Base-by-base conservation (phyloP, 2,113 vertebrate species). In the Prietella phreatophila region DNA sequence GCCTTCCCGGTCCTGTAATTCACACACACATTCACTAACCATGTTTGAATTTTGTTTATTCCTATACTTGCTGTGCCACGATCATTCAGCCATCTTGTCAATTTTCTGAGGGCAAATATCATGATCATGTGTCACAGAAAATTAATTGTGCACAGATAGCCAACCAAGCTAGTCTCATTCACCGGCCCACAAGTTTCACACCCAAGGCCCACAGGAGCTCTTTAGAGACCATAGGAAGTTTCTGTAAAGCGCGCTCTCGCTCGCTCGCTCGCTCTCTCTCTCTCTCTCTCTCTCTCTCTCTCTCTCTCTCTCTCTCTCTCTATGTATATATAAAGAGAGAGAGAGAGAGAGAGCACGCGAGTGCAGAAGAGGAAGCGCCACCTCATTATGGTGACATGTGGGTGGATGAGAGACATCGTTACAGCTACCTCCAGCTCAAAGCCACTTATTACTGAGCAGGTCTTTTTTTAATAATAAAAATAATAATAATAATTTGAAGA, bases 331-430 rank as follows among this genome's bases (percentile, higher is more conserved):
- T n/a, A n/a, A n/a, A n/a, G n/a, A 36, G 36, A 36, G 36, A 36
- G 36, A 36, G 36, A 36, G 36, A 36, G 36, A 36, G 36, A 36
- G 36, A 36, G 36, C 1, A 2, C 1, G 36, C 36, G 36, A 63
- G 9, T n/a, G 58, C 79, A 67, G 80, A 71, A 67, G 80, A 71
- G n/a, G 69, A 53, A 73, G 50, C 4, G 33, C 47, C 55, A 42
- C 78, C 67, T 89, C 60, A 82, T n/a, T 60, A 75, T 50, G 1
- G 65, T 25, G 80, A 50, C 69, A 84, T 87, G 83, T 83, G 88
- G 88, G 85, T 7, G 71, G 36, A 81, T 65, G 73, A 88, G 25
- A 84, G 79, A 89, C 60, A 86, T 87, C 69, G 69, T 86, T 88
- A 86, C 27, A n/a, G 67, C 60, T 85, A 60, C 67, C 83, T 69